Conservation (phyloP, 2,888 invertebrate species). For the Drosophila anceps region DNA sequence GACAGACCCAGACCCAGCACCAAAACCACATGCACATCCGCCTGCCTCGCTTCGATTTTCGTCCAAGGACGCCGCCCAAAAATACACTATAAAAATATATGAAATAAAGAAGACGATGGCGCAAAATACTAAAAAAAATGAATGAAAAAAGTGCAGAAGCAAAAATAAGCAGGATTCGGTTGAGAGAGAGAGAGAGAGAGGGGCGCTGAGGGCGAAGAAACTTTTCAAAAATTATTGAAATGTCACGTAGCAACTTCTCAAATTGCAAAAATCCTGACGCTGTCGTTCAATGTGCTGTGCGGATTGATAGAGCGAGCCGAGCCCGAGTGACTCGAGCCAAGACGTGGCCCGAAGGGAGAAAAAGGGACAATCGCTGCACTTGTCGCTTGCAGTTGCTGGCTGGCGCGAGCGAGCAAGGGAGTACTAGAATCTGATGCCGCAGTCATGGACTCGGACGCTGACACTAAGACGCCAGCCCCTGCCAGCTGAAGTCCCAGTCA, state of each 20-base stretch:
- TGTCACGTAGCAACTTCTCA: conserved; percentile 85
- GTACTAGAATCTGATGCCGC: conserved; percentile 14
- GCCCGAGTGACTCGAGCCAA: conserved; percentile 39
- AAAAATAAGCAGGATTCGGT: conserved; percentile 37
- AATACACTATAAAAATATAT: conserved; percentile 75
- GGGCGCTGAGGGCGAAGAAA: conserved; percentile 55
- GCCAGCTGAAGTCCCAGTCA: conserved; percentile 34
- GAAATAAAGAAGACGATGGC: conserved; percentile 57
- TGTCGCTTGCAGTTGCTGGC: conserved; percentile 53
- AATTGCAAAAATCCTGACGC: conserved; percentile 85
- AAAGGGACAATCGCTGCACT: conserved; percentile 49
- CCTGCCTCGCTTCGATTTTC: conserved; percentile 70
- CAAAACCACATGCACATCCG: conserved; percentile 69
- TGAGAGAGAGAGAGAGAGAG: conserved; percentile 6
- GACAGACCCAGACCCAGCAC: conserved; percentile 41
- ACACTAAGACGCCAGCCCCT: conserved; percentile 76
- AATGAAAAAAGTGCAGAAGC: conserved; percentile 22
- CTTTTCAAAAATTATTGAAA: conserved; percentile 85
- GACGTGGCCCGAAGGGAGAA: conserved; percentile 34
- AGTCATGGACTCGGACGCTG: conserved; percentile 62
- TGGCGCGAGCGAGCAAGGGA: neutral
- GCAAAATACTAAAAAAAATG: conserved; percentile 49
- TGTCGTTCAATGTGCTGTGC: conserved; percentile 84
- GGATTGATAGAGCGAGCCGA: conserved; percentile 83
- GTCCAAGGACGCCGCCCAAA: conserved; percentile 72